A percentile compares a stretch with the other conserved stretches of the same genome.
These are phyloP conservation scores for Spisula subtruncata DNA, from an alignment of 2,888 invertebrate genomes.

Conservation along the genomic window DNA sequence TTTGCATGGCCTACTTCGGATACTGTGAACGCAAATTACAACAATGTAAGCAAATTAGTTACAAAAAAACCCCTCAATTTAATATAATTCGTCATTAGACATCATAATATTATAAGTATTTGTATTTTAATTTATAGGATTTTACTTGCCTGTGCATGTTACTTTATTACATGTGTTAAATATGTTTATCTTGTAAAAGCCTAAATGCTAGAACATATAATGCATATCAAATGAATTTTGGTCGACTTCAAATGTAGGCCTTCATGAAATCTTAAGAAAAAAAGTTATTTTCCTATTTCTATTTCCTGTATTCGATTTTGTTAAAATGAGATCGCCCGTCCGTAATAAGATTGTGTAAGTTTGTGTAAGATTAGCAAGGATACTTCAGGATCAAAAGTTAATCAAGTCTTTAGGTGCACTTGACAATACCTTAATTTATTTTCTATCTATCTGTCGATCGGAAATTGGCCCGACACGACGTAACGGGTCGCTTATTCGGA, in stretches of 20 bases:
- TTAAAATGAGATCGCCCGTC: constrained; percentile 10
- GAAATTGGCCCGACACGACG: constrained; percentile 22
- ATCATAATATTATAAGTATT: too few relatives aligned
- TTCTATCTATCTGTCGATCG: constrained; percentile 55
- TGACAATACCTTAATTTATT: constrained; percentile 60
- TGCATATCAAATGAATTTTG: too few relatives aligned
- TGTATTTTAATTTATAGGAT: too few relatives aligned
- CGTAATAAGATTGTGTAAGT: constrained; percentile 21
- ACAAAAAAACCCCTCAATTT: too few relatives aligned
- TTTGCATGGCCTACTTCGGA: too few relatives aligned
- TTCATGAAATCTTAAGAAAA: neutral
- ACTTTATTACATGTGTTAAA: too few relatives aligned
- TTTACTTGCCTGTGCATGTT: too few relatives aligned
- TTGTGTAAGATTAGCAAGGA: constrained; percentile 51
- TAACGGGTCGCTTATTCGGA: constrained; percentile 49
- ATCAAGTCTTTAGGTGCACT: constrained; percentile 47
- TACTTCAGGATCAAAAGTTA: constrained; percentile 61
- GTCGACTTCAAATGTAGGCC: neutral
- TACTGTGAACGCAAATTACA: too few relatives aligned
- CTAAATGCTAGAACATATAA: too few relatives aligned
- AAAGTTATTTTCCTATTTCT: neutral
- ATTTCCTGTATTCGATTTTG: constrained; percentile 14
- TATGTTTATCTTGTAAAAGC: too few relatives aligned
- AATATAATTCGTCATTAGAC: too few relatives aligned
- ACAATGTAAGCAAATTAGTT: too few relatives aligned